Evolutionary conservation across 2,888 invertebrate genomes (phyloP), one percentile per base, ranked within the genome.

Genomic region (Heliothis peltigera): DNA sequence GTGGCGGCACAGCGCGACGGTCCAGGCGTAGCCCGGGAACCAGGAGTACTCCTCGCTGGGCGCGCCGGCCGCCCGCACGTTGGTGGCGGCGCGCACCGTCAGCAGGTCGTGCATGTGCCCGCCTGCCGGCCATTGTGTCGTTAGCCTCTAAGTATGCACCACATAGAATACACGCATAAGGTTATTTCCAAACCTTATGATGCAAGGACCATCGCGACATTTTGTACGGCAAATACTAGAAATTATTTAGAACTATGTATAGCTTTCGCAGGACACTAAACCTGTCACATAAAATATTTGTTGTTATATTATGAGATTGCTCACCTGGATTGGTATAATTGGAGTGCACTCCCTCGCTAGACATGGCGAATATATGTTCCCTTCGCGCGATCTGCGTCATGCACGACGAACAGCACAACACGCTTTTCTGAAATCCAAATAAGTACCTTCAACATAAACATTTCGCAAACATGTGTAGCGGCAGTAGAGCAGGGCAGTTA

Each of bases 11-110:
- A 86, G 73, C 60, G 88, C 87, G 69, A 92, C 79, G 81, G 88
- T 90, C 95, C 95, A 95, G 21, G 85, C 53, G 91, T 95, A 95
- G 35, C 95, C 95, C 12, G 95, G 95, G 91, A 95, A 95, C 95
- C 95, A 95, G 42, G 92, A 91, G 91, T 87, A 95, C 84, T 94
- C 91, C 0, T 83, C 81, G 28, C 89, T 87, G 1, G 93, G 79
- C 28, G 78, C 70, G 49, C 92, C 93, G 71, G 79, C 80, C 77
- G 79, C 75, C 71, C 51, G 52, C 75, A 87, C 83, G 87, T 88
- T 84, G 39, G 3, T 12, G 1, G 87, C 82, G 21, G 62, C 65
- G 61, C 87, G 79, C 82, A 94, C 92, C 63, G 95, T 95, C 82
- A 95, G 84, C 54, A 94, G 83, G 87, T 94, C 94, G 89, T 95